Evolutionary conservation across 2,888 invertebrate species (phyloP), one percentile per base, ranked within the genome.

Genomic region (Drosophila conformis): DNA sequence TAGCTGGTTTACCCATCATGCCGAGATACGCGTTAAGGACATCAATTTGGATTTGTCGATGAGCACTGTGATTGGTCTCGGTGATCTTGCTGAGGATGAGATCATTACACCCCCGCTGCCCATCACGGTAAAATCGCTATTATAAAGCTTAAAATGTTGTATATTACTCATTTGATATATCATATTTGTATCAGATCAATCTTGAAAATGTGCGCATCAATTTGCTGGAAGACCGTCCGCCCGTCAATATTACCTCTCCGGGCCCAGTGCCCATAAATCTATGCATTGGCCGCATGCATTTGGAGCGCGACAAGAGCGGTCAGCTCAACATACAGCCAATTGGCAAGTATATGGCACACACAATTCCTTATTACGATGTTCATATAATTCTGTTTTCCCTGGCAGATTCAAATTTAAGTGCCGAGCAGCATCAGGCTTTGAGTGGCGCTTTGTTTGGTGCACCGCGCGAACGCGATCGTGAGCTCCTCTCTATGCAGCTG

Each of bases 61-160:
- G 96, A 97, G 97, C 90, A 97, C 97, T 0, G 94, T 97, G 0
- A 95, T 96, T 40, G 97, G 97, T 15, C 93, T 98, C 18, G 95
- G 96, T 0, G 98, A 98, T 92, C 95, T 98, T 76, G 94, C 96
- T 1, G 98, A 98, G 91, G 98, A 98, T 92, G 98, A 98, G 93
- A 95, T 97, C 42, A 94, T 97, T 31, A 73, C 90, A 15, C 95
- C 96, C 65, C 96, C 97, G 0, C 95, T 98, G 93, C 98, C 98
- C 6, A 94, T 98, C 89, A 95, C 97, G 94, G 97, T 97, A 92
- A 92, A 91, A 31, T 69, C 49, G 1, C 3, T 13, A 13, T 49
- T 4, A 6, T 46, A 46, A 46, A 27, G 1, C 5, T 31, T 13
- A 5, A n/a, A 11, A 48, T 59, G 1, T 10, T 36, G 36, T 15